Base-by-base conservation (phyloP, 1,140 invertebrate species). In the Conopomorpha cramerella region DNA sequence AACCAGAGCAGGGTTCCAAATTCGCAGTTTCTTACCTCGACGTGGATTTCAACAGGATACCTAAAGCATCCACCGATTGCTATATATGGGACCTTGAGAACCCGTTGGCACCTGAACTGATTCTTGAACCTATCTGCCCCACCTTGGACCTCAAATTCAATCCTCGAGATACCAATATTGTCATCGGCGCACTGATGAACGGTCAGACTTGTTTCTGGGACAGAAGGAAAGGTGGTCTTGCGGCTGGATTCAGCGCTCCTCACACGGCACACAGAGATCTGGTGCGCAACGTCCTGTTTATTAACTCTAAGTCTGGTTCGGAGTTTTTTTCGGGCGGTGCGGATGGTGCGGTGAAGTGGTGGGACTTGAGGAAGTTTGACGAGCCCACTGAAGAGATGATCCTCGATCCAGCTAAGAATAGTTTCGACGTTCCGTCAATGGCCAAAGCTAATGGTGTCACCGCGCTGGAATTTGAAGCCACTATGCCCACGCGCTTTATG, bases 51-150 rank as follows among this genome's bases (percentile, higher is more conserved):
- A 88, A 92, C 61, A 51, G 53, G 2, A 44, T 34, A 3, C 27
- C 61, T 3, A 45, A 44, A 10, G 33, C 38, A 1, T 79, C 81
- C 13, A 58, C 80, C 14, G 81, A 84, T n/a, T 86, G 84, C 7
- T 96, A 90, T 54, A 89, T 96, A 43, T 98, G 94, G 93, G 91
- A 96, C 74, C 80, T 95, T 85, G 92, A 95, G 55, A 94, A 93
- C 61, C 89, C 92, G 1, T 95, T 93, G 59, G 83, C 84, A 48
- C 92, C 93, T 0, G 87, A 90, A 39, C 58, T 88, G 26, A 82
- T 80, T 1, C 52, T 96, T 8, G 85, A 85, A 45, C 85, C 89
- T 0, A 77, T 83, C 34, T 84, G 85, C 17, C 84, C 89, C 0
- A 78, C 92, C 11, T 81, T 93, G 2, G 91, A 90, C 36, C 65